A percentile compares a stretch with the other conserved stretches of the same genome.
These are phyloP conservation scores for Meliscaeva auricollis DNA, from an alignment of 2,888 invertebrate genomes.

Conservation along the genomic window DNA sequence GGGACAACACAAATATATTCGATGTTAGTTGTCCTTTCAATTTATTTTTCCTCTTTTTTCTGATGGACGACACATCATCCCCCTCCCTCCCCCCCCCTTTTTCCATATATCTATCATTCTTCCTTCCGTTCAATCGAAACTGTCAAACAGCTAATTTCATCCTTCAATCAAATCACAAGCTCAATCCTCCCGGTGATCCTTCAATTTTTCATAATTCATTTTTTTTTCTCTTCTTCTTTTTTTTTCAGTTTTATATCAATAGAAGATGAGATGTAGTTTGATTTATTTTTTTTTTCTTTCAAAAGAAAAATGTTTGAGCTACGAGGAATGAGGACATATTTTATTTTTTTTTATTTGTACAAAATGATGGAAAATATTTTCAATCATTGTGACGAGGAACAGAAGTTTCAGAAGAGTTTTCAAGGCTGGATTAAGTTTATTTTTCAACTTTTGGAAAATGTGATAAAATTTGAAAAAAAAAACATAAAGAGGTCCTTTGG, in stretches of 20 bases:
- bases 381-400: conserved; percentile 71
- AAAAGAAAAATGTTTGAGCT: not conserved
- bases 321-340: conserved; percentile 16
- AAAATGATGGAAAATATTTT: conserved; percentile 71
- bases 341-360: conserved; percentile 32
- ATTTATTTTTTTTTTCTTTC: not conserved
- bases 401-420: conserved; percentile 56
- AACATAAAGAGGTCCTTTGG: too few relatives aligned
- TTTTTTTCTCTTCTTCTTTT: too few relatives aligned
- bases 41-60: conserved; percentile 6
- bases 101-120: conserved; percentile 13
- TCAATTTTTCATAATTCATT: conserved; percentile 70
- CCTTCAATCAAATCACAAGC: conserved; percentile 81
- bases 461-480: not conserved
- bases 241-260: conserved; percentile 71
- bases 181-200: conserved; percentile 74
- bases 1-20: conserved; percentile 25
- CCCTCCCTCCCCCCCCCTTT: not conserved
- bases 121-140: conserved; percentile 81
- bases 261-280: conserved; percentile 36
- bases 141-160: conserved; percentile 82
- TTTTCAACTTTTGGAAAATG: not conserved
- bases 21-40: not conserved
- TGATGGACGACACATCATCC: conserved; percentile 2
- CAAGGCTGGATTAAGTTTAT: conserved; percentile 6